These are phyloP conservation scores for Pyrgus malvae DNA, from an alignment of 2,888 invertebrate genomes.

Conservation along the genomic window DNA sequence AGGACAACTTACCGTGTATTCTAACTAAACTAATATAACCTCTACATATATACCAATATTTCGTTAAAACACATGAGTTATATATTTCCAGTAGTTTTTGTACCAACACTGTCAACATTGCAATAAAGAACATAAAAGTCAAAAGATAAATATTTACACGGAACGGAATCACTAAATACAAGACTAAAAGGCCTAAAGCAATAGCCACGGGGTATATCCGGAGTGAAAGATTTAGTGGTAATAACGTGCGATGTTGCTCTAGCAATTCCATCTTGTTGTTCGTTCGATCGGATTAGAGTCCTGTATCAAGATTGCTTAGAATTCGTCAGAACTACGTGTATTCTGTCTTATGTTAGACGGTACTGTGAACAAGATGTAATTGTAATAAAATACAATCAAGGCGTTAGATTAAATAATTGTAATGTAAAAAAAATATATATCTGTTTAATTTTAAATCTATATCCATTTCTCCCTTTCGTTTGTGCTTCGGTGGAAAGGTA, in stretches of 20 bases:
- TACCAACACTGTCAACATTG: slow-evolving; percentile 53
- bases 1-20: too few species aligned
- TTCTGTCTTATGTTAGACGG: slow-evolving; percentile 10
- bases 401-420: too few species aligned
- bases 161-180: slow-evolving; percentile 56
- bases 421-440: too few species aligned
- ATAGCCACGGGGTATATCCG: slow-evolving; percentile 55
- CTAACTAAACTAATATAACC: too few species aligned
- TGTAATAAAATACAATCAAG: too few species aligned
- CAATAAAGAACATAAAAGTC: slow-evolving; percentile 63
- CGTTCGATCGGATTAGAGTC: slow-evolving; percentile 73
- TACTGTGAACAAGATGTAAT: too few species aligned
- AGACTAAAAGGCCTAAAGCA: slow-evolving; percentile 64
- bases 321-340: slow-evolving; percentile 28
- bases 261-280: slow-evolving; percentile 71
- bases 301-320: slow-evolving; percentile 51
- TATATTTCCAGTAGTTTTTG: too few species aligned
- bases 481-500: too few species aligned
- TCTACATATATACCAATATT: too few species aligned
- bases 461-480: too few species aligned
- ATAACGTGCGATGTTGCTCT: slow-evolving; percentile 69
- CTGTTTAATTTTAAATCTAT: too few species aligned
- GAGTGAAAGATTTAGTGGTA: slow-evolving; percentile 78
- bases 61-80: too few species aligned
- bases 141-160: slow-evolving; percentile 68